Evolutionary conservation across 2,888 invertebrate genomes (phyloP).

Genomic region (Tryphoninae sp.): DNA sequence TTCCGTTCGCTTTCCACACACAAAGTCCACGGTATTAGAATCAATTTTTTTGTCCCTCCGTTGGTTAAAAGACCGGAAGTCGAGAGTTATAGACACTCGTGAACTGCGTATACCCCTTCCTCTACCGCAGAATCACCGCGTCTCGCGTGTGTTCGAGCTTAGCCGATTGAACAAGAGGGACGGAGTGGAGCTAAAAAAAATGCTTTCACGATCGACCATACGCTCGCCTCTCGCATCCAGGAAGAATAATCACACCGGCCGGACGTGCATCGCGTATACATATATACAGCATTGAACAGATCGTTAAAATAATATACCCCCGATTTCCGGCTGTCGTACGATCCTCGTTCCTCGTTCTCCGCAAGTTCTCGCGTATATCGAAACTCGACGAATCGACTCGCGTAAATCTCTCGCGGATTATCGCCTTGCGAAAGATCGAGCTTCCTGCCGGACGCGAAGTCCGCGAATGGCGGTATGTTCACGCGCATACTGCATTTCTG

Average conservation of each 20-base stretch:
- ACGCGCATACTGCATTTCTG: conserved; percentile 2
- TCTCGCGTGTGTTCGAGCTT: not conserved
- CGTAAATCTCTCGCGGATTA: conserved; percentile 53
- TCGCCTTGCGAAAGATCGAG: conserved; percentile 55
- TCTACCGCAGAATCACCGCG: not conserved
- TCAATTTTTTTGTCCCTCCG: conserved; percentile 14
- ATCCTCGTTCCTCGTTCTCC: conserved; percentile 36
- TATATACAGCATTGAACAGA: conserved; percentile 23
- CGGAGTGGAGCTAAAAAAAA: conserved; percentile 36
- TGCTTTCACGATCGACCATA: conserved; percentile 60
- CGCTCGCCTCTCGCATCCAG: conserved; percentile 32
- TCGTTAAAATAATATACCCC: conserved; percentile 60
- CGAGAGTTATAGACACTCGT: conserved; percentile 51
- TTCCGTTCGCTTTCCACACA: conserved; percentile 10
- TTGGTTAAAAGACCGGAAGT: conserved; percentile 52
- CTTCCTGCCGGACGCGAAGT: conserved; percentile 48
- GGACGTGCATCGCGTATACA: conserved; percentile 41
- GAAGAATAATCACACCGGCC: conserved; percentile 49
- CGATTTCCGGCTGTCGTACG: conserved; percentile 59
- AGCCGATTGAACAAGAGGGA: conserved; percentile 32
- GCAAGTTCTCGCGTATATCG: conserved; percentile 22
- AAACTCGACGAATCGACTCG: not conserved
- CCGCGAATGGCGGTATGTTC: not conserved
- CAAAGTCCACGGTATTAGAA: not conserved
- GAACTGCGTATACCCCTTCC: conserved; percentile 6